Evolutionary conservation across 2,888 invertebrate genomes (phyloP).

Genomic region (Cephalotes varians): DNA sequence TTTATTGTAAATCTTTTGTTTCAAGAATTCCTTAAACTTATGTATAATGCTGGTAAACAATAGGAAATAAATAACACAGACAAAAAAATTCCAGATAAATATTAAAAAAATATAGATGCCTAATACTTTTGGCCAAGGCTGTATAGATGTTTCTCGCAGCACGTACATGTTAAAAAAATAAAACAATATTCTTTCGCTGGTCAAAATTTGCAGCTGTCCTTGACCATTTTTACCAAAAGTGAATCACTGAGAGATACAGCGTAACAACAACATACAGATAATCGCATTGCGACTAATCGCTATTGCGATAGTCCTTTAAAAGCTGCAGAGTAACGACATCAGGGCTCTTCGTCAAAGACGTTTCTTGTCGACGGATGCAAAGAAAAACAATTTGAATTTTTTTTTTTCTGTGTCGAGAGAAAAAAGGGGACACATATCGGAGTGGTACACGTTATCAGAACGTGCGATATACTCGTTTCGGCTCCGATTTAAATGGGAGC

Average conservation of each 20-base stretch:
- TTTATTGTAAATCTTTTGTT: too few relatives aligned
- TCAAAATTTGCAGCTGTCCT: neutral
- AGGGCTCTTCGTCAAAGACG: too few relatives aligned
- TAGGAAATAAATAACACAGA: too few relatives aligned
- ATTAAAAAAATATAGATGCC: too few relatives aligned
- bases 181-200: neutral
- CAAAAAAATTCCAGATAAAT: too few relatives aligned
- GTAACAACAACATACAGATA: neutral
- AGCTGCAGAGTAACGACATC: neutral
- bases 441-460: conserved; percentile 17
- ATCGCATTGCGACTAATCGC: too few relatives aligned
- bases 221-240: neutral
- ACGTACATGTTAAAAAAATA: neutral
- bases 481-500: conserved; percentile 21
- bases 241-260: neutral
- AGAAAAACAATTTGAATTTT: conserved; percentile 20
- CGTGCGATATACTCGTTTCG: conserved; percentile 30
- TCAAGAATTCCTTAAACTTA: too few relatives aligned
- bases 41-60: too few relatives aligned
- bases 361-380: neutral
- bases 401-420: neutral
- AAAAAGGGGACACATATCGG: neutral
- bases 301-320: neutral
- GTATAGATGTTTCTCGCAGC: neutral
- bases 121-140: too few relatives aligned